Conservation (phyloP, 2,797 vertebrate species). For the Arctocebus calabarensis region DNA sequence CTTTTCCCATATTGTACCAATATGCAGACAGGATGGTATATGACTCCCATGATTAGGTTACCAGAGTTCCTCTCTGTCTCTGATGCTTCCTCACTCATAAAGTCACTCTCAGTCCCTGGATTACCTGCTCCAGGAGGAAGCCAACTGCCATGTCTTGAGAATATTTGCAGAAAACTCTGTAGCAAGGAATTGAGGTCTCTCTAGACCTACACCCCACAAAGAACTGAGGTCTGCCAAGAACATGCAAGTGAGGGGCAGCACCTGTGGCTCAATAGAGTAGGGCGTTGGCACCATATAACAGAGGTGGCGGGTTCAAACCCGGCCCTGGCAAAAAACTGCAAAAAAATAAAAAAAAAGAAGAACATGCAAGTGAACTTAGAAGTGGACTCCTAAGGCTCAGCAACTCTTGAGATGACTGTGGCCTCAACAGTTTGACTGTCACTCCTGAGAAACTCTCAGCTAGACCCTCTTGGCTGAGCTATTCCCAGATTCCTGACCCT, state of each 20-base stretch:
- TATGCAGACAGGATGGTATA: not conserved
- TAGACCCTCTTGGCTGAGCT: not conserved
- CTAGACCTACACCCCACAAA: not conserved
- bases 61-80: not conserved
- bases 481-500: not conserved
- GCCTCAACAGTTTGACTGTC: not conserved
- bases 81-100: not conserved
- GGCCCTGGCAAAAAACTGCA: too few relatives aligned
- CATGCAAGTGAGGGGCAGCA: too few relatives aligned
- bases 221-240: not conserved
- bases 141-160: not conserved
- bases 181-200: not conserved
- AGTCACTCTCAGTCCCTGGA: not conserved
- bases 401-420: not conserved
- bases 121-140: not conserved
- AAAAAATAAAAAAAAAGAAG: too few relatives aligned
- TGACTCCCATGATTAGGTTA: not conserved
- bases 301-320: too few relatives aligned
- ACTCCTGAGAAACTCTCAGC: not conserved
- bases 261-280: too few relatives aligned
- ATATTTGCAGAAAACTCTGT: not conserved
- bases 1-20: not conserved
- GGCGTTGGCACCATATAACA: too few relatives aligned
- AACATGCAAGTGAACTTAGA: not conserved
- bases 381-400: not conserved